phyloP scores from a whole-genome alignment of 1,140 invertebrate species.

The Bombyx mandarina region DNA sequence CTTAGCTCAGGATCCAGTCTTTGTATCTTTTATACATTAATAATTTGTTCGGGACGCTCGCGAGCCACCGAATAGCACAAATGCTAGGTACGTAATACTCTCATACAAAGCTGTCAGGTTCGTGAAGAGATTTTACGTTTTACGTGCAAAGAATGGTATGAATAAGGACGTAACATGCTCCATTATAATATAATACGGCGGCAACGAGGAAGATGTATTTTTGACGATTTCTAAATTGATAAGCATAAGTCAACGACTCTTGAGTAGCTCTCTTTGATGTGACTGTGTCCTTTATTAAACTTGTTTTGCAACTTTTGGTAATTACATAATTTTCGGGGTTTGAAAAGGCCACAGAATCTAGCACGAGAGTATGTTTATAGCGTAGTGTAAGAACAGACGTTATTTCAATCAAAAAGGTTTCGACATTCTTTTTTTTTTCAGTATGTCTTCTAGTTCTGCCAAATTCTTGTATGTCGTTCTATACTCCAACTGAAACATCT shows the following conservation, averaged over 20 bases:
- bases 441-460: too few relatives aligned
- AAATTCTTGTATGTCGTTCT: too few relatives aligned
- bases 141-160: conserved; percentile 52
- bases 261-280: too few relatives aligned
- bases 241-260: conserved; percentile 19
- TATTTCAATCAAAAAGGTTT: too few relatives aligned
- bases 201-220: conserved; percentile 11
- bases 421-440: too few relatives aligned
- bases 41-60: conserved; percentile 33
- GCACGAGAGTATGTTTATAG: too few relatives aligned
- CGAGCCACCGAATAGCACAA: conserved; percentile 31
- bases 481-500: too few relatives aligned
- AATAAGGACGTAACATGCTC: conserved; percentile 30
- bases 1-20: conserved; percentile 32
- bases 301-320: too few relatives aligned
- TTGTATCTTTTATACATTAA: conserved; percentile 50
- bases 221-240: conserved; percentile 24
- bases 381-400: too few relatives aligned
- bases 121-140: conserved; percentile 45
- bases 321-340: too few relatives aligned
- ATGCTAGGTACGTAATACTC: conserved; percentile 39
- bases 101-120: conserved; percentile 42
- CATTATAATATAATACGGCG: conserved; percentile 29
- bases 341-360: too few relatives aligned
- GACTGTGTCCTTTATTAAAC: too few relatives aligned